A percentile compares a stretch with the other conserved stretches of the same genome.
phyloP scores from a whole-genome alignment of 2,797 vertebrate genomes.

The Smutsia temminckii region DNA sequence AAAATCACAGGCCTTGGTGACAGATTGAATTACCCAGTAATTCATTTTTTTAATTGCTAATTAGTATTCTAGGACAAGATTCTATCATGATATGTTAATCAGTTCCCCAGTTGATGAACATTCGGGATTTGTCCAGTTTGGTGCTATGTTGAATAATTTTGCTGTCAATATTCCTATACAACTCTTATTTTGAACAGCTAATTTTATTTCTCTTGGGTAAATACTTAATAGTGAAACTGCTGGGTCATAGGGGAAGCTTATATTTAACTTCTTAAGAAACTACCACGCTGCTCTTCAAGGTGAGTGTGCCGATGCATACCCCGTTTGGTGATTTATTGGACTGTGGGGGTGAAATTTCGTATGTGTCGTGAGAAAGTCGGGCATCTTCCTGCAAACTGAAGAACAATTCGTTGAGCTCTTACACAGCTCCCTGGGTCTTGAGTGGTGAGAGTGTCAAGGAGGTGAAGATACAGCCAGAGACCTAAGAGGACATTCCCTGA shows the following conservation, averaged over 20 bases:
- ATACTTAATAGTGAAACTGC: neutral
- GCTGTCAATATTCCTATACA: neutral
- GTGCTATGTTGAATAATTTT: neutral
- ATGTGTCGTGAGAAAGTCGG: neutral
- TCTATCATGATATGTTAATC: neutral
- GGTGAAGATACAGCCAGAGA: neutral
- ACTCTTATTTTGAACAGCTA: neutral
- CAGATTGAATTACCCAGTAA: neutral
- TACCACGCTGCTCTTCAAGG: neutral
- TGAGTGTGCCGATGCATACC: neutral
- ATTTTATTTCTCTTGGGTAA: slow-evolving; percentile 17
- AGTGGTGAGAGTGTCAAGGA: neutral
- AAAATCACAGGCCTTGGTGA: neutral
- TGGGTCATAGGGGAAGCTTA: neutral
- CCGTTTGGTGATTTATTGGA: neutral
- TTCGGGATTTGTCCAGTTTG: neutral
- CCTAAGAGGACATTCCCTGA: neutral
- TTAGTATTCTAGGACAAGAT: neutral
- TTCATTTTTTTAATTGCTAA: neutral
- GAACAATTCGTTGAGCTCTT: neutral
- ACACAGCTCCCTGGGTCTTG: neutral
- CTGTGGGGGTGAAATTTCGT: too few species aligned
- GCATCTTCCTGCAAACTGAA: neutral
- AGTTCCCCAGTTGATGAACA: neutral
- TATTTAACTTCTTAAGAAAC: slow-evolving; percentile 32